Percentiles rank a stretch among this genome's conserved stretches.
Conservation (phyloP, 64 coral and sea anemone species). For the Cladopsammia gracilis region DNA sequence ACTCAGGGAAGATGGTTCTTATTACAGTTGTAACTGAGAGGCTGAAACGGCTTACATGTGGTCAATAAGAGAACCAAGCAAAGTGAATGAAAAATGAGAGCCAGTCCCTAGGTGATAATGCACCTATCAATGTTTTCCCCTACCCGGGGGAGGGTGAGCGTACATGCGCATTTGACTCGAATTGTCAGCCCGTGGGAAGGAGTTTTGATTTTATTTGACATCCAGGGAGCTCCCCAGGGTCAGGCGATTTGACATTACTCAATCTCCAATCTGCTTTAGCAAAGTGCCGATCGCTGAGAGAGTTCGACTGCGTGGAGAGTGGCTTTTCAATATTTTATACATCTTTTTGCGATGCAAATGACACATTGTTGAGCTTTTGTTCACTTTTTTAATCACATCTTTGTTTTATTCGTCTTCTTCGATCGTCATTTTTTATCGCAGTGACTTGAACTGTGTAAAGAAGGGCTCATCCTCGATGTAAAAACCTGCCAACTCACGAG, state of each 20-base stretch:
- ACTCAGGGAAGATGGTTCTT: too few relatives aligned
- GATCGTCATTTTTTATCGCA: too few relatives aligned
- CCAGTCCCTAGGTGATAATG: too few relatives aligned
- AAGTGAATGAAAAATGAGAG: too few relatives aligned
- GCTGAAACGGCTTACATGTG: too few relatives aligned
- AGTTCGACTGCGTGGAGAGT: not conserved
- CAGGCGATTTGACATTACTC: not conserved
- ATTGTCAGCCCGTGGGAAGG: not conserved
- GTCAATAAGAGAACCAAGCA: too few relatives aligned
- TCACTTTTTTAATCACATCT: not conserved
- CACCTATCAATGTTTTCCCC: not conserved
- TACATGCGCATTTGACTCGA: not conserved
- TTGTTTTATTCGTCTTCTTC: not conserved
- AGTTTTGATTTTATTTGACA: not conserved
- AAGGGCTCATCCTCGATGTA: too few relatives aligned
- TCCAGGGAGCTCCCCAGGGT: too few relatives aligned
- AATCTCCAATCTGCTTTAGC: not conserved
- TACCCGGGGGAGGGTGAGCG: not conserved
- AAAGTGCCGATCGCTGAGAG: not conserved
- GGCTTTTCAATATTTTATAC: not conserved
- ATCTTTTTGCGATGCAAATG: not conserved
- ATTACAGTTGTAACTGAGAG: too few relatives aligned
- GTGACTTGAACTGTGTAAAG: too few relatives aligned
- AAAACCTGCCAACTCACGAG: too few relatives aligned
- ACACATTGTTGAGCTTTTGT: too few relatives aligned